Evolutionary conservation across 1,140 invertebrate species (phyloP).

Genomic region (Dendroctonus valens): DNA sequence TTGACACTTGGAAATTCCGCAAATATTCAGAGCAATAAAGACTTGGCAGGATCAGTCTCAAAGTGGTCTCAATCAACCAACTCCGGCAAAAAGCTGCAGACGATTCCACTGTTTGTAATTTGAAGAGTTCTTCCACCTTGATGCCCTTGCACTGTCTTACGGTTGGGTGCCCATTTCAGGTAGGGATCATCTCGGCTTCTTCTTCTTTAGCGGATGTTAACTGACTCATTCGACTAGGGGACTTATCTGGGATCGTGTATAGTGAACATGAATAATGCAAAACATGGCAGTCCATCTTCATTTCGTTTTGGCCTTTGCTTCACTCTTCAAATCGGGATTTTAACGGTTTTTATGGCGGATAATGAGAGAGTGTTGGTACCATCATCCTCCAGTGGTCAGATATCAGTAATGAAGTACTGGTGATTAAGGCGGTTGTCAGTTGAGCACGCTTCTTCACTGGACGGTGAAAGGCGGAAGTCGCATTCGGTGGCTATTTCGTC

Average conservation of each 20-base stretch:
- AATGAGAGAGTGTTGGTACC: constrained; percentile 31
- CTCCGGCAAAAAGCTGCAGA: no score
- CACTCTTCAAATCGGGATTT: background rate
- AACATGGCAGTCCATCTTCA: no score
- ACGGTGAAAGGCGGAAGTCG: constrained; percentile 38
- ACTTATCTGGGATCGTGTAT: constrained; percentile 5
- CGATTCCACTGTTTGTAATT: no score
- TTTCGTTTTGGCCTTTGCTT: background rate
- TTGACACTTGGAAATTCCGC: no score
- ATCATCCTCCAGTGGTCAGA: constrained; percentile 35
- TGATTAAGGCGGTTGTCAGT: constrained; percentile 25
- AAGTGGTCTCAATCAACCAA: no score
- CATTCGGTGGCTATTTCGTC: constrained; percentile 10
- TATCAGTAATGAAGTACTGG: constrained; percentile 25
- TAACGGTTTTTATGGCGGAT: constrained; percentile 15
- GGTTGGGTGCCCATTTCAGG: constrained; percentile 29
- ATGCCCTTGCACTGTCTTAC: constrained; percentile 4
- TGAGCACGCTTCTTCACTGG: constrained; percentile 34
- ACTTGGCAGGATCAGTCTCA: no score
- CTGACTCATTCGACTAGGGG: constrained; percentile 16
- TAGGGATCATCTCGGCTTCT: constrained; percentile 24
- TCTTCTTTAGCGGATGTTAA: constrained; percentile 24
- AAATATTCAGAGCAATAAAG: no score
- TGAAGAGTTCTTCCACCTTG: background rate
- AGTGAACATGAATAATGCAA: background rate